phyloP scores from a whole-genome alignment of 2,113 vertebrate species.

The Lepus timidus region DNA sequence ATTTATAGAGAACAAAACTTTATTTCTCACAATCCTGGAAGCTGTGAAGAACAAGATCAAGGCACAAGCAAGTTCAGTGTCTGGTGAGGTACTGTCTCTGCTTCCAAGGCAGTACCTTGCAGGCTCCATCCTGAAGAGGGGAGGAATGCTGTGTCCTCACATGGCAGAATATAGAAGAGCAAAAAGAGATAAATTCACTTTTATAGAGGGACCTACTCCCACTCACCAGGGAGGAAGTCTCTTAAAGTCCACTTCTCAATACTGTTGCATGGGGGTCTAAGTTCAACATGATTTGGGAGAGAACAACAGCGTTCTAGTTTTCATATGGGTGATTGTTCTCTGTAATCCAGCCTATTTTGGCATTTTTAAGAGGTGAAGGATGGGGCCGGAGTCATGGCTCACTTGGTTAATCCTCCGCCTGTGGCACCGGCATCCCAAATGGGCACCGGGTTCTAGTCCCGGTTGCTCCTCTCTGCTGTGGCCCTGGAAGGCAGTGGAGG shows the following conservation, averaged over 20 bases:
- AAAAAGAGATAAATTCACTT: not conserved
- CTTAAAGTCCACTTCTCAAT: not conserved
- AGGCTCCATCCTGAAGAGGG: not conserved
- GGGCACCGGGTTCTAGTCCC: too few relatives aligned
- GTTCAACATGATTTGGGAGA: not conserved
- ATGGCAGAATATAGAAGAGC: not conserved
- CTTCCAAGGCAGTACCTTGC: not conserved
- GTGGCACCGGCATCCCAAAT: too few relatives aligned
- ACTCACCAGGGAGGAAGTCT: not conserved
- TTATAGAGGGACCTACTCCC: not conserved
- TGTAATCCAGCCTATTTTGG: not conserved
- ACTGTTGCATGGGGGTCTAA: not conserved
- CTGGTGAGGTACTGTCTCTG: not conserved
- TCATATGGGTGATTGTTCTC: not conserved
- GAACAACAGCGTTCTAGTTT: not conserved
- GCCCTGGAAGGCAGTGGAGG: too few relatives aligned
- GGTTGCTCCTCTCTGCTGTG: too few relatives aligned
- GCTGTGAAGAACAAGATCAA: not conserved
- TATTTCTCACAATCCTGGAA: not conserved
- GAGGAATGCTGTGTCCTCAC: not conserved
- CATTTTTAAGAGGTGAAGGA: not conserved
- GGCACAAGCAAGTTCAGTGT: not conserved
- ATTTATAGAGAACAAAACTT: not conserved
- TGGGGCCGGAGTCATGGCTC: too few relatives aligned
- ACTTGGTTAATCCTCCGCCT: too few relatives aligned